Base-by-base conservation (phyloP, 2,888 invertebrate genomes). In the Sicus ferrugineus region DNA sequence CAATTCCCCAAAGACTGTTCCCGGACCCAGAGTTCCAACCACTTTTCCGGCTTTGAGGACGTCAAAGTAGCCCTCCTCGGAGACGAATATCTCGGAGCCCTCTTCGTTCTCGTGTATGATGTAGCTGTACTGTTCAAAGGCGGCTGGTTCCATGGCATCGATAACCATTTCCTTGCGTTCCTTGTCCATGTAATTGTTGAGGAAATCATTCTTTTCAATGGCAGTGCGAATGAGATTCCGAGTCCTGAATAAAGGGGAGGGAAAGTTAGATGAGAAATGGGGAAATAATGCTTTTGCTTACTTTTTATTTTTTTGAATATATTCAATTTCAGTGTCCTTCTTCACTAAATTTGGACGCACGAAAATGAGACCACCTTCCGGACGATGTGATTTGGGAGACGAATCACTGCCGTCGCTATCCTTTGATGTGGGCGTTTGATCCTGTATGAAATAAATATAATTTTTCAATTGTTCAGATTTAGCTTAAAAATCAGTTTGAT, bases 1-100 rank as follows among this genome's bases (percentile, higher is more conserved):
- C 64, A 98, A 87, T 87, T 98, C 98, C 1, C 98, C 97, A 87
- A 97, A 89, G 72, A 95, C 90, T 79, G 92, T 89, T 5, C 94
- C 94, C 0, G 93, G 90, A 0, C 92, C 92, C 83, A 98, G 93
- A 70, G 88, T 92, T 52, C 91, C 91, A 58, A 96, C 90, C 3
- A 90, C 89, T 79, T 91, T 89, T 11, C 90, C 92, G 54, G 92
- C 91, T 79, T 96, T 92, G 42, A 93, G 89, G 16, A 97, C 94
- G 83, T 96, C 94, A 79, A 94, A 92, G 74, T 91, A 90, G 28
- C 97, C 97, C 74, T 91, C 90, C 75, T 93, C 93, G 0, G 94
- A 94, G 1, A 96, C 93, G 80, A 90, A 97, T 67, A 97, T 88
- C 80, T 96, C 93, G 67, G 94, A 92, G 23, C 97, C 94, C 73